These are phyloP conservation scores for Phaethon lepturus DNA, from an alignment of 2,113 vertebrate genomes.

Conservation along the genomic window DNA sequence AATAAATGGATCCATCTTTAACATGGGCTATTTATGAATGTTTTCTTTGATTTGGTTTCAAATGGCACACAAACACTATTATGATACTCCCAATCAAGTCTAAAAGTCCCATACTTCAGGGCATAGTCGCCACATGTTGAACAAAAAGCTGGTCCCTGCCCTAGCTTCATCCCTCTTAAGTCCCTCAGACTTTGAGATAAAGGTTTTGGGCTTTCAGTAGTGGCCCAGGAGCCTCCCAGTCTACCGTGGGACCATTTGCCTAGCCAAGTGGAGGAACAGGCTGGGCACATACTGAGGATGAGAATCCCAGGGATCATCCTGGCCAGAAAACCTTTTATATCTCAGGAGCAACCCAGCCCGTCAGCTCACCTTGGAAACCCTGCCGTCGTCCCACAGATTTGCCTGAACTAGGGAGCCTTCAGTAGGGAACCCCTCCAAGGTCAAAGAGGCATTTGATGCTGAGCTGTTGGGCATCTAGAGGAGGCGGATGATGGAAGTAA, in stretches of 20 bases:
- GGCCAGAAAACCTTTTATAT: background rate
- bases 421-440: background rate
- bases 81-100: background rate
- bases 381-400: accelerated
- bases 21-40: constrained; percentile 12
- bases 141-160: background rate
- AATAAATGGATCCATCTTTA: constrained; percentile 39
- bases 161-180: background rate
- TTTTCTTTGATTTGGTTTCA: constrained; percentile 41
- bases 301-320: background rate
- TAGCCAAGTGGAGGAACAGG: background rate
- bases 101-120: background rate
- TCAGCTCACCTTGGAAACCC: background rate
- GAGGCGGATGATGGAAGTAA: background rate
- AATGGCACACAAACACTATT: background rate
- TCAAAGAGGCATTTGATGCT: background rate
- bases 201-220: background rate
- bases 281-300: background rate
- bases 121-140: background rate
- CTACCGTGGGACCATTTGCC: background rate
- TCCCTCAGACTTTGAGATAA: background rate
- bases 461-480: background rate
- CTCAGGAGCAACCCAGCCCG: background rate
- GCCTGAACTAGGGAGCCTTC: background rate
- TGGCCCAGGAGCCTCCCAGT: background rate